Evolutionary conservation across 2,113 vertebrate genomes (phyloP), one percentile per base, ranked within the genome.

Genomic region (Vireo altiloquus): DNA sequence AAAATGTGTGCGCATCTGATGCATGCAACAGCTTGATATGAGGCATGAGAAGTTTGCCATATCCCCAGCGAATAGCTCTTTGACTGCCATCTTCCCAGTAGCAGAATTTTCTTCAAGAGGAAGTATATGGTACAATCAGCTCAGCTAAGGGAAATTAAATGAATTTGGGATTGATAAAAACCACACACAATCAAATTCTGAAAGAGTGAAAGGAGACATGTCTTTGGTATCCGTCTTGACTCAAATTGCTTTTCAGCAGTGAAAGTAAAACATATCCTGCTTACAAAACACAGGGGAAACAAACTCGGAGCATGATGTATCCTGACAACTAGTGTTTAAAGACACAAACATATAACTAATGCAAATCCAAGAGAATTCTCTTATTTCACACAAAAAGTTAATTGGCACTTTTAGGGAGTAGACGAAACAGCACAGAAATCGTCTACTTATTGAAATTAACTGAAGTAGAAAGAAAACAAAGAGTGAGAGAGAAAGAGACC

Each of bases 331-430:
- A 87, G 82, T 5, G 0, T 82, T 92, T 83, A 72, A 94, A 83
- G 60, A 53, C 56, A 78, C 25, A 16, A 90, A 53, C 49, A 78
- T 4, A 3, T n/a, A 92, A 86, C 81, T 84, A 94, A 69, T 77
- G 50, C 24, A 95, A 95, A 96, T 97, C 97, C 92, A 95, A 97
- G 89, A 83, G 68, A 64, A 82, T 94, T 90, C 76, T 93, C 72
- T 96, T 90, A 95, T 84, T 96, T 97, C 90, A 92, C 95, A 96
- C 77, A 95, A 96, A 87, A 35, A 96, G 85, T 94, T 97, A 97
- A 97, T 97, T 97, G 92, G 42, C 39, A 31, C 61, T 81, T 76
- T 81, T 75, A 95, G 57, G n/a, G 94, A 97, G 68, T 21, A 96
- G 94, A 97, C 72, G 57, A 91, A 97, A 97, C 68, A 87, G 69